Percentiles rank a stretch among this genome's conserved stretches.
These are phyloP conservation scores for Aphelinus atriplicis DNA, from an alignment of 1,140 invertebrate genomes.

Conservation along the genomic window DNA sequence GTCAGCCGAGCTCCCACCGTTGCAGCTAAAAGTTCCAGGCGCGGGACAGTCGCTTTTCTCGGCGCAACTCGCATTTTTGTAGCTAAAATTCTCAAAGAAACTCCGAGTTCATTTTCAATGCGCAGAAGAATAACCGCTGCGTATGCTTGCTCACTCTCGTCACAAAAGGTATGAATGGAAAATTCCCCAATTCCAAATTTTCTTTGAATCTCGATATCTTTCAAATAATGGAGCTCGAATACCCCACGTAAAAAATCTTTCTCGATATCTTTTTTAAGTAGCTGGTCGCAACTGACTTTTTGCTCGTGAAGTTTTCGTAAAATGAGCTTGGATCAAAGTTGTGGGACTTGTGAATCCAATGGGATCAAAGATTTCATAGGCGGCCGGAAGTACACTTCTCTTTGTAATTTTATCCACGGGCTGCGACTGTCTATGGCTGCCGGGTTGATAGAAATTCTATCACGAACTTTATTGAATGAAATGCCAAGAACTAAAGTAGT, in stretches of 20 bases:
- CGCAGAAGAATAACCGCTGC: no score
- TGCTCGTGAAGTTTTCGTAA: constrained; percentile 46
- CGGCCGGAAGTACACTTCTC: constrained; percentile 42
- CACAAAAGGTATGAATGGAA: constrained; percentile 6
- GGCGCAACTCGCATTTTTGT: no score
- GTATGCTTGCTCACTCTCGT: no score
- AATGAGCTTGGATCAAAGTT: constrained; percentile 46
- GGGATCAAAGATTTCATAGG: constrained; percentile 52
- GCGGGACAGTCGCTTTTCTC: no score
- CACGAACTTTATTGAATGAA: constrained; percentile 32
- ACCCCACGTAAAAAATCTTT: no score
- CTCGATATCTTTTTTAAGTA: constrained; percentile 26
- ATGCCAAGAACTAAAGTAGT: constrained; percentile 30
- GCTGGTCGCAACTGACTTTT: constrained; percentile 47
- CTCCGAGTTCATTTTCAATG: no score
- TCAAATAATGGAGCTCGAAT: no score
- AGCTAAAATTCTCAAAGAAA: no score
- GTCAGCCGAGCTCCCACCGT: constrained; percentile 50
- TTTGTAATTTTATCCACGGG: constrained; percentile 40
- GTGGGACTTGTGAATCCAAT: constrained; percentile 51
- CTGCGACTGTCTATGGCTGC: constrained; percentile 17
- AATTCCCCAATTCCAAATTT: constrained; percentile 37
- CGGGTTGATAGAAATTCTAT: constrained; percentile 36
- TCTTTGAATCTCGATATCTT: no score
- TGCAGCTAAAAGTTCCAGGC: constrained; percentile 46